Evolutionary conservation across 2,113 vertebrate genomes (phyloP).

Genomic region (Amblyopsis rosae): DNA sequence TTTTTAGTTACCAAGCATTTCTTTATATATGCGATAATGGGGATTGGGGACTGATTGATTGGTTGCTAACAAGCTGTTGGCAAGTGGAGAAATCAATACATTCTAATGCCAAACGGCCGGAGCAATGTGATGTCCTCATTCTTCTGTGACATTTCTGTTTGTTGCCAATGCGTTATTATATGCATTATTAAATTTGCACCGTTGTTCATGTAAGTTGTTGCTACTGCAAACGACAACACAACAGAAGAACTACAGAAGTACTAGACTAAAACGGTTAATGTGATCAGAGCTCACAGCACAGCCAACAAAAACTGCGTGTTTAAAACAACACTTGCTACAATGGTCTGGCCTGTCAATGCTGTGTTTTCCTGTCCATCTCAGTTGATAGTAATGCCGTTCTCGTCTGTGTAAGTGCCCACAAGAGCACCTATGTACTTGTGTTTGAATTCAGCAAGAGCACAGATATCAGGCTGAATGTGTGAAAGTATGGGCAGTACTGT

Average conservation of each 20-base stretch:
- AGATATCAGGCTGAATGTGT: neutral
- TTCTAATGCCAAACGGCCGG: no score
- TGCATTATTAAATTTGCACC: no score
- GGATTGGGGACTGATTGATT: neutral
- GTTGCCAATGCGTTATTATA: no score
- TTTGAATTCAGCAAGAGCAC: slow-evolving; percentile 19
- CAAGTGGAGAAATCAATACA: no score
- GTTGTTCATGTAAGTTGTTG: no score
- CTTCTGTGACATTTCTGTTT: no score
- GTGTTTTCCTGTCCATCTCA: slow-evolving; percentile 34
- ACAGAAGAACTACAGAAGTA: no score
- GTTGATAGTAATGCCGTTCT: slow-evolving; percentile 33
- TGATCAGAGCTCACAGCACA: no score
- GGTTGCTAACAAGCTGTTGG: neutral
- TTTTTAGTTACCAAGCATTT: neutral
- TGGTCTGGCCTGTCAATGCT: slow-evolving; percentile 10
- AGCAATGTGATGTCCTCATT: no score
- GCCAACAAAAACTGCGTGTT: slow-evolving; percentile 10
- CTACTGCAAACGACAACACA: no score
- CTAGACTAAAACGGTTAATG: no score
- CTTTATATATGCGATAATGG: neutral
- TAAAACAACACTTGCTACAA: slow-evolving; percentile 33
- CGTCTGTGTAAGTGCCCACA: slow-evolving; percentile 20
- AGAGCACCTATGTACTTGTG: slow-evolving; percentile 32
- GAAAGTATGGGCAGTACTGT: neutral